Evolutionary conservation across 2,888 invertebrate species (phyloP).

Genomic region (Unio pictorum): DNA sequence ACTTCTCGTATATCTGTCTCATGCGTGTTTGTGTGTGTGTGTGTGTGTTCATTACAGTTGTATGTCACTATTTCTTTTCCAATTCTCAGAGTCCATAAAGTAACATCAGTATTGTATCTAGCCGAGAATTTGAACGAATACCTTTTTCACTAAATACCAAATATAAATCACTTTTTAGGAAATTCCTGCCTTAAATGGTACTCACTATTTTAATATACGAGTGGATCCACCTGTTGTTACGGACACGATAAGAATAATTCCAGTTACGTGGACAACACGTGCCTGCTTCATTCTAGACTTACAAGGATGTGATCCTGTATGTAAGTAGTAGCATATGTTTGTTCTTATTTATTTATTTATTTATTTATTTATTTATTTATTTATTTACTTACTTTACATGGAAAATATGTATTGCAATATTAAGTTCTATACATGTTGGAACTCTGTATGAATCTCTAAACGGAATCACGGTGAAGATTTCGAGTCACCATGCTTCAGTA

Average conservation of each 20-base stretch:
- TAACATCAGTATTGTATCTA: no score
- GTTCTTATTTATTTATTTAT: not conserved
- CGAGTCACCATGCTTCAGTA: no score
- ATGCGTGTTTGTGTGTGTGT: no score
- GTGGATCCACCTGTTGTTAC: slow-evolving; percentile 32
- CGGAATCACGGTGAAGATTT: not conserved
- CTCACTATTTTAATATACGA: slow-evolving; percentile 27
- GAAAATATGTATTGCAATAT: not conserved
- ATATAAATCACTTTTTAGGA: slow-evolving; percentile 16
- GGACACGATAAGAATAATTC: slow-evolving; percentile 36
- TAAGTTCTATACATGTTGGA: no score
- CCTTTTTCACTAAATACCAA: no score
- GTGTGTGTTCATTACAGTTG: no score
- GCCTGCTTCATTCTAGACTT: slow-evolving; percentile 42
- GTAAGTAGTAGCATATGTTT: slow-evolving; percentile 13
- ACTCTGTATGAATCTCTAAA: not conserved
- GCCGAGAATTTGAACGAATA: no score
- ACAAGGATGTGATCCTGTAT: slow-evolving; percentile 41
- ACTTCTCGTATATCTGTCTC: no score
- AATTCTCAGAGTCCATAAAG: no score
- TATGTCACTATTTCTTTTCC: no score
- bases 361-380: not conserved
- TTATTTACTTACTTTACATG: not conserved
- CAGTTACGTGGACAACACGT: slow-evolving; percentile 9
- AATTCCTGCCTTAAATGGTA: slow-evolving; percentile 37